Conservation (phyloP, 2,113 vertebrate genomes). For the Barnardius zonarius region DNA sequence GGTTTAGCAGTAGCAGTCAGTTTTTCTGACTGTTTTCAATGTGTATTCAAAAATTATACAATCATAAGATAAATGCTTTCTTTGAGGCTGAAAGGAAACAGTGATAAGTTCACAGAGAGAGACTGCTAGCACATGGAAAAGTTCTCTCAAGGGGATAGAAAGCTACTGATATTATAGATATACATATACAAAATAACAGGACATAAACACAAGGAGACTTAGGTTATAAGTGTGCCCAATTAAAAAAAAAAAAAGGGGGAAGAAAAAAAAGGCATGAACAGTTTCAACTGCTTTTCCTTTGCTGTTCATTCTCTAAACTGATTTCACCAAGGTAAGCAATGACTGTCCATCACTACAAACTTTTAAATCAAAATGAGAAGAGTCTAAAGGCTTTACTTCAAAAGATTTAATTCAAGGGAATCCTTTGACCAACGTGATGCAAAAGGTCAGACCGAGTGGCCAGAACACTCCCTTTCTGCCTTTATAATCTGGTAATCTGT, state of each 20-base stretch:
- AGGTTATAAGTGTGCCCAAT: background rate
- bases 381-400: background rate
- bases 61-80: conserved; percentile 21
- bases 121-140: background rate
- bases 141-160: conserved; percentile 1
- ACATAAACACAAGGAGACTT: background rate
- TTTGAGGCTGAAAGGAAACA: conserved; percentile 43
- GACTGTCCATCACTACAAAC: background rate
- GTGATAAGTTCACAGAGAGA: background rate
- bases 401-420: conserved; percentile 19
- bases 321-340: background rate
- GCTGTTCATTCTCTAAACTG: background rate
- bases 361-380: background rate
- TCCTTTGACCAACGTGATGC: background rate
- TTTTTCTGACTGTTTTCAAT: background rate
- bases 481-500: conserved; percentile 18
- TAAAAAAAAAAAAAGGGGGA: background rate
- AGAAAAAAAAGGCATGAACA: background rate
- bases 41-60: conserved; percentile 46
- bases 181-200: background rate
- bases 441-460: background rate
- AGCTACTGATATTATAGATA: background rate
- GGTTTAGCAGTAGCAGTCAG: no score
- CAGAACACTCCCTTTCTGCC: conserved; percentile 5
- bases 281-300: background rate